Evolutionary conservation across 2,113 vertebrate genomes (phyloP).

Genomic region (Megaleporinus macrocephalus): DNA sequence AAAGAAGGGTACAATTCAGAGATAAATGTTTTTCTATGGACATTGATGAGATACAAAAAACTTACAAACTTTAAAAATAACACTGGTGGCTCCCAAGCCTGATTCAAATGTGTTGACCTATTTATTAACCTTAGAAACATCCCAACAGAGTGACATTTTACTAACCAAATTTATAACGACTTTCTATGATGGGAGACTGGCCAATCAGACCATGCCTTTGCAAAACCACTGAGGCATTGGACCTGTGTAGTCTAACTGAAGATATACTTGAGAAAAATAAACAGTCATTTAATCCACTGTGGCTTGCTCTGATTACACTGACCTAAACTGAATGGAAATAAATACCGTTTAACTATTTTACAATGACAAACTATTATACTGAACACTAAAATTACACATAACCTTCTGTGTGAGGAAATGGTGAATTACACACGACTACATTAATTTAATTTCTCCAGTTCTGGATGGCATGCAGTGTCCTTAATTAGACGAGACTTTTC

Average conservation of each 20-base stretch:
- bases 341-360: not conserved
- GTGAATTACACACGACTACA: not conserved
- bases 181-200: not conserved
- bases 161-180: not conserved
- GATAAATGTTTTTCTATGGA: too few relatives aligned
- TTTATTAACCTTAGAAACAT: not conserved
- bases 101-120: not conserved
- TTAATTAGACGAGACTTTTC: not conserved
- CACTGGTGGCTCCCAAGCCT: too few relatives aligned
- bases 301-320: not conserved
- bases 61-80: too few relatives aligned
- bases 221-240: not conserved
- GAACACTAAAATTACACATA: not conserved
- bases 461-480: not conserved
- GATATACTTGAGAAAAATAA: not conserved
- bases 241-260: not conserved
- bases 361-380: slow-evolving; percentile 11
- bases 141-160: not conserved
- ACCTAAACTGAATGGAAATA: not conserved
- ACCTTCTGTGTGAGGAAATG: not conserved
- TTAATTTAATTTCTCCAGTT: not conserved
- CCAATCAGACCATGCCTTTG: not conserved
- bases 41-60: too few relatives aligned
- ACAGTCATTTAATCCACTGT: not conserved
- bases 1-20: too few relatives aligned